Percentiles rank a stretch among this genome's conserved stretches.
Conservation (phyloP, 2,797 vertebrate species). For the Artibeus lituratus region DNA sequence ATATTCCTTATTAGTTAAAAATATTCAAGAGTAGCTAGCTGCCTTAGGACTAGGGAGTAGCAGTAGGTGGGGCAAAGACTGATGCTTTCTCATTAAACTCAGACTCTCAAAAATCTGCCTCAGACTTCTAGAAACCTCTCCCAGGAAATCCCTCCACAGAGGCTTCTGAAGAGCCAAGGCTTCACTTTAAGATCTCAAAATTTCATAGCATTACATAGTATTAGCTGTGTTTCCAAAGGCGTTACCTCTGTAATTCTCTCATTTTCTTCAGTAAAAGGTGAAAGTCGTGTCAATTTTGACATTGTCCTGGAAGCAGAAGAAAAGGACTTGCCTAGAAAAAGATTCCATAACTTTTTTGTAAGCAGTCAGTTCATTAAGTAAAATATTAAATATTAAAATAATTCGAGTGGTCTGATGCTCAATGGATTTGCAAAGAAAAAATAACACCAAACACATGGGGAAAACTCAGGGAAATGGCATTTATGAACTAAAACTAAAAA, state of each 20-base stretch:
- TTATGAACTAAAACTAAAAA: slow-evolving; percentile 44
- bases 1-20: neutral
- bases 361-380: neutral
- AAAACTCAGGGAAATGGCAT: slow-evolving; percentile 11
- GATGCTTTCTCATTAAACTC: neutral
- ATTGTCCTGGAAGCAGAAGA: slow-evolving; percentile 9
- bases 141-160: neutral
- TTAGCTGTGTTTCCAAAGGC: neutral
- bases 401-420: neutral
- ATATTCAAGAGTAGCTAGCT: neutral
- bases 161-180: neutral
- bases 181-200: slow-evolving; percentile 33
- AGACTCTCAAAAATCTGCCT: neutral
- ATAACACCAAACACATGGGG: neutral
- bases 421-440: slow-evolving; percentile 17
- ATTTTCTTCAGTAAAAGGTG: neutral
- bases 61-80: neutral
- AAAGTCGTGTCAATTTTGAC: neutral
- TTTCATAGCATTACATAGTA: neutral
- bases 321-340: neutral
- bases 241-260: neutral
- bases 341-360: neutral
- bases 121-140: neutral
- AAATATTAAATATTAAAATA: slow-evolving; percentile 52
- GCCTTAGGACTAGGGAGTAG: neutral